phyloP scores from a whole-genome alignment of 2,113 vertebrate genomes.

The Henicopernis longicauda region DNA sequence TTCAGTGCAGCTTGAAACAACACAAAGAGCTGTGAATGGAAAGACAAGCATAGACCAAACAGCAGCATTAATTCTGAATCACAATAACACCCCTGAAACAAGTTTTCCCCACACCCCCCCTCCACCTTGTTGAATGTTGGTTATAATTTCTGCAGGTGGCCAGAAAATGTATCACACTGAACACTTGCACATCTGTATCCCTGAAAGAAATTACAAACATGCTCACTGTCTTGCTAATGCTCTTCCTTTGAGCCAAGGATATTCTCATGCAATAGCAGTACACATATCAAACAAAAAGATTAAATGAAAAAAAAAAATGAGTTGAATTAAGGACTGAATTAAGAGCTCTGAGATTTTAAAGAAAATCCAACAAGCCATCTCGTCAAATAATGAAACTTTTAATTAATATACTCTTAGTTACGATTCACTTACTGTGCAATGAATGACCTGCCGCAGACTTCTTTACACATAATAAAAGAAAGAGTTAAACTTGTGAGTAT shows the following conservation, averaged over 20 bases:
- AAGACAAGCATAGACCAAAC: not conserved
- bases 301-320: not conserved
- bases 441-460: not conserved
- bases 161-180: not conserved
- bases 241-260: not conserved
- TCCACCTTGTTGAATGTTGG: not conserved
- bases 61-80: not conserved
- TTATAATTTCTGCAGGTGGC: not conserved
- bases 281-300: not conserved
- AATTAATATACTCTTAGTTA: not conserved
- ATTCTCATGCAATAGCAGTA: not conserved
- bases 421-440: not conserved
- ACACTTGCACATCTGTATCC: not conserved
- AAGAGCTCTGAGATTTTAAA: not conserved
- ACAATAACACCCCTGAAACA: not conserved
- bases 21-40: not conserved
- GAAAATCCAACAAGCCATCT: not conserved
- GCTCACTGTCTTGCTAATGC: not conserved
- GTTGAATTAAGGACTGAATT: not conserved
- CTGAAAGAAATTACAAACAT: not conserved
- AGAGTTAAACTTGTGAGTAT: not conserved
- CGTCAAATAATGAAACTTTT: not conserved
- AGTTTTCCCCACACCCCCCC: accelerated
- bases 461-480: not conserved
- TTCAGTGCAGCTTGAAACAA: not conserved